A percentile compares a stretch with the other conserved stretches of the same genome.
Conservation (phyloP, 2,888 invertebrate genomes). For the Lingula anatina region DNA sequence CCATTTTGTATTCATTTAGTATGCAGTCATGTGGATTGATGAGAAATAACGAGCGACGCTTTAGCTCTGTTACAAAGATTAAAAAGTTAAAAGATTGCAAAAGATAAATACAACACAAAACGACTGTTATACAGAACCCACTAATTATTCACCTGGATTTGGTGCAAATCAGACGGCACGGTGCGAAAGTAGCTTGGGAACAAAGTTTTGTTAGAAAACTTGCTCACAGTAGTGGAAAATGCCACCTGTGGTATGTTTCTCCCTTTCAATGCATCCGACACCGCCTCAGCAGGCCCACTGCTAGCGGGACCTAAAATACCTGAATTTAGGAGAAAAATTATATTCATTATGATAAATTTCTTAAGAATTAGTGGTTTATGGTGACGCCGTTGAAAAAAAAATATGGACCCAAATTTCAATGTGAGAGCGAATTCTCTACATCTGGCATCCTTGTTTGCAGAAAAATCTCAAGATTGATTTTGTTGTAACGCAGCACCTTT, state of each 20-base stretch:
- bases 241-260: slow-evolving; percentile 26
- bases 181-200: slow-evolving; percentile 22
- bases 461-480: too few relatives aligned
- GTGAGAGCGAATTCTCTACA: too few relatives aligned
- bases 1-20: not conserved
- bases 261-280: slow-evolving; percentile 17
- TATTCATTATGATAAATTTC: too few relatives aligned
- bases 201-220: slow-evolving; percentile 13
- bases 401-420: too few relatives aligned
- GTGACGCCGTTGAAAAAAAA: too few relatives aligned
- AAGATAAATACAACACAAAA: too few relatives aligned
- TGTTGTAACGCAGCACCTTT: too few relatives aligned
- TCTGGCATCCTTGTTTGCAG: too few relatives aligned
- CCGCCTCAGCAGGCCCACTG: slow-evolving; percentile 20
- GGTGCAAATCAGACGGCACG: slow-evolving; percentile 16
- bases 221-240: slow-evolving; percentile 23
- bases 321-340: slow-evolving; percentile 11
- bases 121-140: too few relatives aligned
- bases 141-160: slow-evolving; percentile 26
- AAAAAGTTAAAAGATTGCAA: too few relatives aligned
- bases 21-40: not conserved
- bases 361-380: too few relatives aligned
- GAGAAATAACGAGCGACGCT: not conserved
- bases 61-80: too few relatives aligned
- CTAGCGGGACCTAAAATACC: slow-evolving; percentile 30